phyloP scores from a whole-genome alignment of 2,888 invertebrate genomes.

The Leucoma salicis region DNA sequence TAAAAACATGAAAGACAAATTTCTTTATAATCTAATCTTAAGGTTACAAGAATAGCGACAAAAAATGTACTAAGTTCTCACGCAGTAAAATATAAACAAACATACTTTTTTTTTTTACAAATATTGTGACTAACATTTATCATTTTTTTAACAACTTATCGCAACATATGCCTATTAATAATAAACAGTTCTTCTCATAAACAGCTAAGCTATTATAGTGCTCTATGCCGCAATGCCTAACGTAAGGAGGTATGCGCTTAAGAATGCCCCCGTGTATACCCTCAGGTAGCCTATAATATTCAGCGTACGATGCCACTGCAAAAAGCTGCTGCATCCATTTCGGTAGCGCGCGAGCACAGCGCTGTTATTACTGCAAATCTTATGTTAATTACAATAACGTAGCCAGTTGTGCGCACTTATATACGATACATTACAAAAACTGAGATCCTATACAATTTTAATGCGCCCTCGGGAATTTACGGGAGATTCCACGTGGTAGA shows the following conservation, averaged over 20 bases:
- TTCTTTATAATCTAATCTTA: too few species aligned
- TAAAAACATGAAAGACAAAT: too few species aligned
- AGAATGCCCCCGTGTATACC: conserved; percentile 63
- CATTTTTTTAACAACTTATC: too few species aligned
- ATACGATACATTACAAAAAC: conserved; percentile 61
- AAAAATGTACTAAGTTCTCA: too few species aligned
- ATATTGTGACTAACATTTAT: too few species aligned
- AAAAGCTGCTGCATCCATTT: conserved; percentile 57
- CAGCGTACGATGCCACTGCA: conserved; percentile 70
- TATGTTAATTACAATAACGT: conserved; percentile 73
- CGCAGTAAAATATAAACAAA: too few species aligned
- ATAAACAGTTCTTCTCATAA: too few species aligned
- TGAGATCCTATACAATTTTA: conserved; percentile 73
- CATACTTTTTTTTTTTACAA: too few species aligned
- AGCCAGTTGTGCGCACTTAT: conserved; percentile 44
- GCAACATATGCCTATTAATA: too few species aligned
- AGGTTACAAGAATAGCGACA: too few species aligned
- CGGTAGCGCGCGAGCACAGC: conserved; percentile 58
- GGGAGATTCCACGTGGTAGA: conserved; percentile 60
- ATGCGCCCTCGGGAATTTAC: conserved; percentile 72
- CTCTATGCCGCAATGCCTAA: not conserved
- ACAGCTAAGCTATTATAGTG: not conserved
- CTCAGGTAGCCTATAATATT: conserved; percentile 72
- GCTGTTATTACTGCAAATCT: conserved; percentile 74
- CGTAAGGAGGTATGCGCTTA: conserved; percentile 19